phyloP scores from a whole-genome alignment of 92 coral and sea anemone genomes.

The Zoanthus sociatus region DNA sequence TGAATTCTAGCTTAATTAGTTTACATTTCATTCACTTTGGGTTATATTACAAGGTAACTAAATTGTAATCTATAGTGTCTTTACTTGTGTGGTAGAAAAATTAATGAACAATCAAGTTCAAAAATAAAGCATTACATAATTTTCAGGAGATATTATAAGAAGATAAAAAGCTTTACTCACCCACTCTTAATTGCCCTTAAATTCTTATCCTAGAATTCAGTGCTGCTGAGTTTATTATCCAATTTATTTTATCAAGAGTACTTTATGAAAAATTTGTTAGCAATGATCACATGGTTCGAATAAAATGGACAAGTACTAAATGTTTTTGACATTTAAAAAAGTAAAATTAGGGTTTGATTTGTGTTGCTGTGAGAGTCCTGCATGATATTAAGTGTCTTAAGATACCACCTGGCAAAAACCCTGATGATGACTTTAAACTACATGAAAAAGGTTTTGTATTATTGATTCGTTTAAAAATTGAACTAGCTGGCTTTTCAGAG shows the following conservation, averaged over 20 bases:
- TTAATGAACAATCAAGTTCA: background rate
- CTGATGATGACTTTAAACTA: no score
- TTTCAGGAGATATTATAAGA: no score
- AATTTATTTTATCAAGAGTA: background rate
- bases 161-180: background rate
- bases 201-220: background rate
- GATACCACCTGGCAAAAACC: no score
- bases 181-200: background rate
- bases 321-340: background rate
- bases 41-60: constrained; percentile 2
- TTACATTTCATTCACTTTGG: constrained; percentile 5
- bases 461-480: no score
- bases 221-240: background rate
- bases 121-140: background rate
- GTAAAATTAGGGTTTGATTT: no score
- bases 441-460: no score
- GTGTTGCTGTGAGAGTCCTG: background rate
- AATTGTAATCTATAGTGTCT: background rate
- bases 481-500: no score
- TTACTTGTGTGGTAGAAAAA: background rate
- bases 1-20: background rate
- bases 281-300: background rate
- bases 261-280: background rate
- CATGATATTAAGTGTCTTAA: background rate
- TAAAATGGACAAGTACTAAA: background rate